Conservation (phyloP, 2,113 vertebrate genomes). For the Genyomyrus donnyi region DNA sequence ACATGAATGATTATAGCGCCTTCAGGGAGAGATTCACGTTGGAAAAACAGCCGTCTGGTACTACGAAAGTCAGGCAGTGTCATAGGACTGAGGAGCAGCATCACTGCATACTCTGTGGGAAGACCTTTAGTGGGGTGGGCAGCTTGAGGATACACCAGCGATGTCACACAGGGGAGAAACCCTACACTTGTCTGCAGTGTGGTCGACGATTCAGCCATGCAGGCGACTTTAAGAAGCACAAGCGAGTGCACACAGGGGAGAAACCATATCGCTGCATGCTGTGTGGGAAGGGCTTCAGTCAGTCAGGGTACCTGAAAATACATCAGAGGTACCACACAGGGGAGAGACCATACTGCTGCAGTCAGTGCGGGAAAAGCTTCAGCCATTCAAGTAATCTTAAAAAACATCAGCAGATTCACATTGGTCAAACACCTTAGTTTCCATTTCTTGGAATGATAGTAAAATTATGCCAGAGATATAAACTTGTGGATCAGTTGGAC, state of each 20-base stretch:
- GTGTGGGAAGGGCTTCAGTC: constrained; percentile 59
- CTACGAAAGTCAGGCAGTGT: constrained; percentile 16
- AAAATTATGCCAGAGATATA: neutral
- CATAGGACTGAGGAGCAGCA: constrained; percentile 3
- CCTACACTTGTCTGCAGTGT: constrained; percentile 49
- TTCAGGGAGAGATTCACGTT: constrained; percentile 29
- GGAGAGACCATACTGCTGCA: constrained; percentile 61
- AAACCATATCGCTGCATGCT: constrained; percentile 57
- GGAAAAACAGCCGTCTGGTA: constrained; percentile 32
- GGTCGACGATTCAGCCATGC: constrained; percentile 57
- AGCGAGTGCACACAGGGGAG: constrained; percentile 60
- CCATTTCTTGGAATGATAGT: neutral
- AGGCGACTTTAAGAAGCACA: constrained; percentile 58
- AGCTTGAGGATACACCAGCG: constrained; percentile 26
- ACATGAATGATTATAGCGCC: constrained; percentile 24
- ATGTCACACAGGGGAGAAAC: constrained; percentile 29
- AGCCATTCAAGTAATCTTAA: constrained; percentile 60
- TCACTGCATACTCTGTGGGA: constrained; percentile 21
- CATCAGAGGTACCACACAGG: constrained; percentile 62
- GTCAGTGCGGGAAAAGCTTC: constrained; percentile 61
- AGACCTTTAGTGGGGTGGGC: constrained; percentile 20
- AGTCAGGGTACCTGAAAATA: constrained; percentile 62
- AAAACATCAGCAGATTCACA: constrained; percentile 60
- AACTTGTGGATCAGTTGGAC: neutral
- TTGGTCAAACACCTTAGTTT: constrained; percentile 38